Conservation (phyloP, 2,888 invertebrate genomes). For the Lampropteryx suffumata region DNA sequence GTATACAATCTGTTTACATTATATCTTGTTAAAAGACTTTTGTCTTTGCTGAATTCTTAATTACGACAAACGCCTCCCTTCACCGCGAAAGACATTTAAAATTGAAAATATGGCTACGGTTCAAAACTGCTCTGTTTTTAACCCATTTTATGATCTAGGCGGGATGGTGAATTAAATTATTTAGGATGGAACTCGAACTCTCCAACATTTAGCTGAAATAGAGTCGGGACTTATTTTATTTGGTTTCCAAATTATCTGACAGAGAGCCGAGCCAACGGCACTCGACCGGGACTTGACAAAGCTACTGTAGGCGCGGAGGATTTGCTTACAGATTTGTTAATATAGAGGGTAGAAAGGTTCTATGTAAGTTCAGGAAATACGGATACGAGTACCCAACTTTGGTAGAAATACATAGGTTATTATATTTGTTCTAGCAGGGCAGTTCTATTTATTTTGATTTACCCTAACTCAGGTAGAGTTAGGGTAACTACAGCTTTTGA, state of each 20-base stretch:
- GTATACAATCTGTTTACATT: too few species aligned
- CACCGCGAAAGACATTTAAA: not conserved
- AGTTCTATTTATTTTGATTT: too few species aligned
- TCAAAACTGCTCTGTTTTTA: conserved; percentile 2
- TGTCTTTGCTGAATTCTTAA: too few species aligned
- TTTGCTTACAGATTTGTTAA: conserved; percentile 73
- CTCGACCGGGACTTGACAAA: conserved; percentile 78
- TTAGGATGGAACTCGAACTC: conserved; percentile 32
- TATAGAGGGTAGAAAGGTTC: conserved; percentile 67
- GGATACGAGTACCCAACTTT: too few species aligned
- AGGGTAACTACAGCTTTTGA: too few species aligned
- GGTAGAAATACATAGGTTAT: too few species aligned
- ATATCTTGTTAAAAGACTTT: too few species aligned
- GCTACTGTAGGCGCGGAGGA: conserved; percentile 78
- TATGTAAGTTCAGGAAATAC: too few species aligned
- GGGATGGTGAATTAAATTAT: conserved; percentile 17
- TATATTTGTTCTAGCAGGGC: too few species aligned
- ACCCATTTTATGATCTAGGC: conserved; percentile 7
- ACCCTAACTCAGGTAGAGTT: too few species aligned
- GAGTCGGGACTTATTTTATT: conserved; percentile 64
- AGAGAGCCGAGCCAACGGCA: conserved; percentile 75
- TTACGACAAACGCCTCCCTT: too few species aligned
- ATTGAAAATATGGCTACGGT: not conserved
- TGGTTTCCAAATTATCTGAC: conserved; percentile 74
- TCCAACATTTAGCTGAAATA: conserved; percentile 45